These are phyloP conservation scores for Alectura lathami DNA, from an alignment of 2,113 vertebrate genomes.

Conservation along the genomic window DNA sequence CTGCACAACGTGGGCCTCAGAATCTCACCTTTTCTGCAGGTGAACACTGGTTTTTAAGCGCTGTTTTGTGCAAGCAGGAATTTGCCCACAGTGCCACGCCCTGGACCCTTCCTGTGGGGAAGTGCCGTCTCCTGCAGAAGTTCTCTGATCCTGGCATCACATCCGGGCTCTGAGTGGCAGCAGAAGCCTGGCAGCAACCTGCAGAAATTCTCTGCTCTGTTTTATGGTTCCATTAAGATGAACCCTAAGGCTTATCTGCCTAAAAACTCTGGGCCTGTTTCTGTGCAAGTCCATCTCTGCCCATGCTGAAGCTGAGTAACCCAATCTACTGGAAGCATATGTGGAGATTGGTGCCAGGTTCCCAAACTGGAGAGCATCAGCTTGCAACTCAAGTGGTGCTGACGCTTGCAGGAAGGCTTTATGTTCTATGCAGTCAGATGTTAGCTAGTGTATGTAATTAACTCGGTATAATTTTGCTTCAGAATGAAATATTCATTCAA, in stretches of 20 bases:
- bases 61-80: background rate
- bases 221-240: background rate
- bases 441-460: slow-evolving; percentile 64
- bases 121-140: background rate
- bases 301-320: background rate
- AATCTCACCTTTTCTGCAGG: fast-evolving
- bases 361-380: slow-evolving; percentile 7
- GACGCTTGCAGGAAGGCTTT: background rate
- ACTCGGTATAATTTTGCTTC: slow-evolving; percentile 55
- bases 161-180: fast-evolving
- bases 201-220: background rate
- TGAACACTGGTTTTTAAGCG: background rate
- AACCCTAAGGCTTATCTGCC: background rate
- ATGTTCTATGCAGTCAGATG: slow-evolving; percentile 23
- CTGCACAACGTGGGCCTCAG: fast-evolving
- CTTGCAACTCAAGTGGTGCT: slow-evolving; percentile 19
- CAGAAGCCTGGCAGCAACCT: background rate
- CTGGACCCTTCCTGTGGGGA: background rate
- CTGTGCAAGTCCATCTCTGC: background rate
- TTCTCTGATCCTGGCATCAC: background rate
- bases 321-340: background rate
- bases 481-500: slow-evolving; percentile 64
- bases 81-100: background rate
- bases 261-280: background rate
- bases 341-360: background rate